Base-by-base conservation (phyloP, 2,888 invertebrate species). In the Chrysomela aeneicollis region DNA sequence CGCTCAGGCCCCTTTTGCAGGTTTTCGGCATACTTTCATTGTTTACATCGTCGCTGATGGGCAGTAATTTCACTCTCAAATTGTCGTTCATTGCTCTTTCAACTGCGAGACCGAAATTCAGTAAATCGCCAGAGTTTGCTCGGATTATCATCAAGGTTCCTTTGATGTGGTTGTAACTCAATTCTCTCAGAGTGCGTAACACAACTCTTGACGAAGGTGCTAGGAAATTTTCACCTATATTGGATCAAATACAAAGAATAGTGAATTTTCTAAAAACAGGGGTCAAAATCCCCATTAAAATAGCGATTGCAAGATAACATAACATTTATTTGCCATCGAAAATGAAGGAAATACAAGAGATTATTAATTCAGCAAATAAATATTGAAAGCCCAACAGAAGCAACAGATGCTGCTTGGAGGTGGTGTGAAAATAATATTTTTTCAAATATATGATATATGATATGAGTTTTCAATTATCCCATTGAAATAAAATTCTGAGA, bases 61-160 rank as follows among this genome's bases (percentile, higher is more conserved):
- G 85, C 0, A 89, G 71, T 58, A 88, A 82, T 80, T 86, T 86
- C 0, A 87, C 77, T 35, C 68, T 66, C 17, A 90, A 83, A 0
- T 89, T 88, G 61, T 85, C 84, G 35, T 85, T 85, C 75, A 86
- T 86, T 0, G 91, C 91, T 75, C 89, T 87, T 79, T 94, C 92
- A 12, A 90, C 86, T 1, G 94, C 94, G 77, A 93, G 85, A 0
- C 93, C 93, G 78, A 94, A 94, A 81, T 92, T 94, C 15, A 94
- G 82, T 64, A 92, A 84, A 74, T 93, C 92, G 0, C 92, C 91
- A 0, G 92, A 90, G 76, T 92, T 92, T 81, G 93, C 93, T 9
- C 89, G 89, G 9, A 92, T 85, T 35, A 93, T 85, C 0, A 93
- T 86, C 6, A 94, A 77, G n/a, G 90, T 86, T 30, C 92, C 93